Conservation (phyloP, 2,113 vertebrate species). For the Antechinus stuartii region DNA sequence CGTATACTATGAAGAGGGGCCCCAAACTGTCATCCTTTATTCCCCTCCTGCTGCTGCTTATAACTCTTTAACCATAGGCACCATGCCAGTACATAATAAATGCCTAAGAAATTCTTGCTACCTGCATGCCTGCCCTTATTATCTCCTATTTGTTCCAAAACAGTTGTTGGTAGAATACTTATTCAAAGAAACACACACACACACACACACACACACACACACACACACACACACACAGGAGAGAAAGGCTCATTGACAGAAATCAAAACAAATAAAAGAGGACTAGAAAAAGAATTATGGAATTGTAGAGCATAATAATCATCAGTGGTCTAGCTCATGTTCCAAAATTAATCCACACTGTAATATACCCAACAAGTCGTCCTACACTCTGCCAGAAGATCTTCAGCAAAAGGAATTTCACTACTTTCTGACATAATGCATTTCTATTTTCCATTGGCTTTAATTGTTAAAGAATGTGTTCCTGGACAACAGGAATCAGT, state of each 20-base stretch:
- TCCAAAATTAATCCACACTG: too few relatives aligned
- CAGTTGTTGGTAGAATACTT: background rate
- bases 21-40: background rate
- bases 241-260: background rate
- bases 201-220: too few relatives aligned
- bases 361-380: too few relatives aligned
- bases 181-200: background rate
- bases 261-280: background rate
- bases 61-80: background rate
- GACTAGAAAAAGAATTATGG: background rate
- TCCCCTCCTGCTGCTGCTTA: background rate
- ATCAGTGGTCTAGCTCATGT: too few relatives aligned
- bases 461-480: too few relatives aligned
- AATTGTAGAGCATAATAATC: background rate
- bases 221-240: background rate
- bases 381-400: too few relatives aligned
- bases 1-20: background rate
- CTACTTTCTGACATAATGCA: too few relatives aligned
- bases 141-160: background rate
- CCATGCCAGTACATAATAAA: background rate
- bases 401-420: too few relatives aligned
- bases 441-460: too few relatives aligned
- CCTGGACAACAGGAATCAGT: background rate
- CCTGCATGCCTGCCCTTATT: too few relatives aligned
- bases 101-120: background rate